phyloP scores from a whole-genome alignment of 2,797 vertebrate species.

The Cyclura pinguis region DNA sequence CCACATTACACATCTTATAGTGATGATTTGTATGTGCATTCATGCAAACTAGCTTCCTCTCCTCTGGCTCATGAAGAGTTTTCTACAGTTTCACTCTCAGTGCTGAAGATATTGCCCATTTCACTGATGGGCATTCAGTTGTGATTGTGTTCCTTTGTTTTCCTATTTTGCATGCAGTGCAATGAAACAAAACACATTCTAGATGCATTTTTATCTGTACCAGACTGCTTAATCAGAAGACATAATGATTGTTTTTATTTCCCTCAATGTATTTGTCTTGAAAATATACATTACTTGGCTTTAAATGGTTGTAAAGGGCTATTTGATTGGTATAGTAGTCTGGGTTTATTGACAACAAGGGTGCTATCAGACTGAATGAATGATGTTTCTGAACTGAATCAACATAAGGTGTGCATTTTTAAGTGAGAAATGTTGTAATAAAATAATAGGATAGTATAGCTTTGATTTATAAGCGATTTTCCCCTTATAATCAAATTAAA shows the following conservation, averaged over 20 bases:
- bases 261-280: constrained; percentile 29
- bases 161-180: not conserved
- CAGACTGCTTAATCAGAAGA: constrained; percentile 28
- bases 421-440: constrained; percentile 11
- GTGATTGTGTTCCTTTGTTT: not conserved
- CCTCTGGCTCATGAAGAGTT: not conserved
- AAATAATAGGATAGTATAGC: not conserved
- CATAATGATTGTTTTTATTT: constrained; percentile 32
- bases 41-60: not conserved
- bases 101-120: constrained; percentile 20
- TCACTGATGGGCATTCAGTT: not conserved
- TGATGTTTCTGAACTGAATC: constrained; percentile 20
- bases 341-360: constrained; percentile 28
- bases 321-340: constrained; percentile 30
- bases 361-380: constrained; percentile 26
- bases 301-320: constrained; percentile 41
- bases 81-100: not conserved
- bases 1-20: not conserved
- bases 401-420: constrained; percentile 9
- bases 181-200: constrained; percentile 14
- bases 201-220: constrained; percentile 29
- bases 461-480: constrained; percentile 15
- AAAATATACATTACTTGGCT: constrained; percentile 35
- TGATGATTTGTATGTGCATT: not conserved
- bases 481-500: constrained; percentile 13